phyloP scores from a whole-genome alignment of 2,797 vertebrate species.

The Bucorvus abyssinicus region DNA sequence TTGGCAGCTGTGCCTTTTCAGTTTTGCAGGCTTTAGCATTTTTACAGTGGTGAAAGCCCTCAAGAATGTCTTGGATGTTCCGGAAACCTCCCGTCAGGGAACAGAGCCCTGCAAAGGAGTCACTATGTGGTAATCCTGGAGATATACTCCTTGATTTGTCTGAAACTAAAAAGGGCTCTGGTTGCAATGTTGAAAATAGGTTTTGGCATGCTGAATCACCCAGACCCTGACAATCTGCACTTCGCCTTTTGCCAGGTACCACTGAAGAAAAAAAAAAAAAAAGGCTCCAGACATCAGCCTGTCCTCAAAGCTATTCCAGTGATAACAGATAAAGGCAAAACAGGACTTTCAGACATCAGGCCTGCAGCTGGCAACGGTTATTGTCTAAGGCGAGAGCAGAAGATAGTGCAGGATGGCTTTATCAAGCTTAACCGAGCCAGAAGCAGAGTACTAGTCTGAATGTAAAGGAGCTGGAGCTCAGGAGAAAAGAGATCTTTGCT shows the following conservation, averaged over 20 bases:
- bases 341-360: constrained; percentile 36
- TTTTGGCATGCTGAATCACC: constrained; percentile 10
- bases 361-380: constrained; percentile 23
- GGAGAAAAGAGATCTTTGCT: not conserved
- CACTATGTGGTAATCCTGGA: not conserved
- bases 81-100: not conserved
- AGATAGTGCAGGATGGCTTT: constrained; percentile 17
- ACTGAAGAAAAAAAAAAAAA: not conserved
- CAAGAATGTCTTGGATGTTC: constrained; percentile 20
- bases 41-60: not conserved
- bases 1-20: not conserved
- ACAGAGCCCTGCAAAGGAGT: not conserved
- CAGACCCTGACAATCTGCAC: not conserved
- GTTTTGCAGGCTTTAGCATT: not conserved
- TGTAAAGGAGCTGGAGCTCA: not conserved
- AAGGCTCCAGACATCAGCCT: constrained; percentile 17
- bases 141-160: constrained; percentile 19
- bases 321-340: constrained; percentile 51
- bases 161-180: not conserved
- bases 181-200: not conserved
- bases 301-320: not conserved
- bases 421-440: not conserved
- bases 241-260: not conserved
- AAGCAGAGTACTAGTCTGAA: not conserved
- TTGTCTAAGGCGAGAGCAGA: not conserved